A percentile compares a stretch with the other conserved stretches of the same genome.
phyloP scores from a whole-genome alignment of 1,140 invertebrate species.

The Scaptomyza hsui region DNA sequence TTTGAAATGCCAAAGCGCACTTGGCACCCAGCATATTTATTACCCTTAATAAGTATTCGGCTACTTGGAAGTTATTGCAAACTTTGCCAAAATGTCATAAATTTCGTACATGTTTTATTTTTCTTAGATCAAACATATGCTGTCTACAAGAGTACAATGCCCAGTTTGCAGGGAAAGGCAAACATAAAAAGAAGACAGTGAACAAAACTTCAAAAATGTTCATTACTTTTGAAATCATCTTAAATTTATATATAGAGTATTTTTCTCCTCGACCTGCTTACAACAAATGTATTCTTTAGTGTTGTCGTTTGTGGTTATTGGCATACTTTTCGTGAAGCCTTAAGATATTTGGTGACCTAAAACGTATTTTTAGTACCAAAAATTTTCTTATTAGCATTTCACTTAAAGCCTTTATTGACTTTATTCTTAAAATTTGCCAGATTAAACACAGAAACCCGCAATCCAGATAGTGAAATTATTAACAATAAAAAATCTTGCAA shows the following conservation, averaged over 20 bases:
- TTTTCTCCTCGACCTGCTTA: not conserved
- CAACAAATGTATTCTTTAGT: not conserved
- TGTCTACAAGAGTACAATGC: too few species aligned
- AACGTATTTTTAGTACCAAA: conserved; percentile 15
- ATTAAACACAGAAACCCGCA: too few species aligned
- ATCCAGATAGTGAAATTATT: too few species aligned
- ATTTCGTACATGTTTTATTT: too few species aligned
- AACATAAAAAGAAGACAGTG: too few species aligned
- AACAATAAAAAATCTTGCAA: conserved; percentile 36
- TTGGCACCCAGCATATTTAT: conserved; percentile 50
- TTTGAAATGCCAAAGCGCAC: conserved; percentile 66
- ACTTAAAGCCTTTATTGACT: not conserved
- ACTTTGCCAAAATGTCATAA: not conserved
- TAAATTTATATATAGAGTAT: too few species aligned
- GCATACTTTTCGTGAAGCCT: conserved; percentile 26
- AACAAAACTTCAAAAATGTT: too few species aligned
- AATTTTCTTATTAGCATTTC: conserved; percentile 1
- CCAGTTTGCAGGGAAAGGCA: too few species aligned
- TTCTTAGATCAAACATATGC: too few species aligned
- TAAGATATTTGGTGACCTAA: conserved; percentile 12
- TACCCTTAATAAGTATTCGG: conserved; percentile 11
- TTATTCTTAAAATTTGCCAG: too few species aligned
- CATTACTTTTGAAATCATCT: too few species aligned
- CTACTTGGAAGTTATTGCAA: conserved; percentile 2
- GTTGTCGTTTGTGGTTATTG: conserved; percentile 34